phyloP scores from a whole-genome alignment of 37 sponge, comb jelly and placozoan genomes.

The Spongilla lacustris region DNA sequence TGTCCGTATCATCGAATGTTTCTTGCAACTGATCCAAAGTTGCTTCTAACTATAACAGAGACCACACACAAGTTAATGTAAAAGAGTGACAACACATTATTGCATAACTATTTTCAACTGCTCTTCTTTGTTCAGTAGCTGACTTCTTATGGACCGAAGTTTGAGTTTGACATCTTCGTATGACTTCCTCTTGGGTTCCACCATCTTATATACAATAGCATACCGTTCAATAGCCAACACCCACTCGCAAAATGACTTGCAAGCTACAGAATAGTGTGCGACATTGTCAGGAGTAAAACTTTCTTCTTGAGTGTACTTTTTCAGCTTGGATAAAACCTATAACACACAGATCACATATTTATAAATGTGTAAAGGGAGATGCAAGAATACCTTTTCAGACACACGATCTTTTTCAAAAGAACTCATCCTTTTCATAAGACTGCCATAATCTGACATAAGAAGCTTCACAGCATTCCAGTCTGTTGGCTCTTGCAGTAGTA shows the following conservation, averaged over 20 bases:
- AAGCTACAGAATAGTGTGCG: conserved; percentile 70
- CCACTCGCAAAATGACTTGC: conserved; percentile 85
- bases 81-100: too few relatives aligned
- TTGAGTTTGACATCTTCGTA: background rate
- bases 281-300: conserved; percentile 70
- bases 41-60: conserved; percentile 9
- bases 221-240: conserved; percentile 80
- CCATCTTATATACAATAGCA: conserved; percentile 46
- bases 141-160: conserved; percentile 1
- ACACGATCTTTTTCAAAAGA: conserved; percentile 58
- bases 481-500: conserved; percentile 68
- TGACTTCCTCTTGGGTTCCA: conserved; percentile 21
- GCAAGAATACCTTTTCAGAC: conserved; percentile 42
- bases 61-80: background rate
- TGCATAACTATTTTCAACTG: conserved; percentile 36
- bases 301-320: conserved; percentile 48
- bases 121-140: conserved; percentile 20
- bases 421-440: conserved; percentile 53
- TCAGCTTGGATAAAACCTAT: conserved; percentile 58
- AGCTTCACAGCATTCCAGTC: conserved; percentile 75
- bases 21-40: conserved; percentile 2
- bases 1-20: background rate
- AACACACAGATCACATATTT: background rate
- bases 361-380: background rate
- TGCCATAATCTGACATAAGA: conserved; percentile 46